Conservation (phyloP, 2,797 vertebrate genomes). For the Lepilemur septentrionalis region DNA sequence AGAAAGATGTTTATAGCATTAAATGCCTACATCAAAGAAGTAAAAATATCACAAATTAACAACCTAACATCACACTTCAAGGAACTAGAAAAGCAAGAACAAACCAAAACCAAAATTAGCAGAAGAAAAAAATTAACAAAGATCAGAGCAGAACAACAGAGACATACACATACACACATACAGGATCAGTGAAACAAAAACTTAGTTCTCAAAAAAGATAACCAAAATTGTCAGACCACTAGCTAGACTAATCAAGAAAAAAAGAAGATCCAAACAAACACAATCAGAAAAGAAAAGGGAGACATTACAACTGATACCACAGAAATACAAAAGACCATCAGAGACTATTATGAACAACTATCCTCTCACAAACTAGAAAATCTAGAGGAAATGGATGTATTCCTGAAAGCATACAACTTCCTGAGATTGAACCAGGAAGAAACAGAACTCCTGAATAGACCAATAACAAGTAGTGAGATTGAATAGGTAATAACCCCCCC, state of each 20-base stretch:
- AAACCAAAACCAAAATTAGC: background rate
- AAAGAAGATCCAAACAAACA: no score
- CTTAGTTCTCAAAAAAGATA: background rate
- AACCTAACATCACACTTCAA: background rate
- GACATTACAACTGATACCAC: no score
- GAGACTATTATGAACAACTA: no score
- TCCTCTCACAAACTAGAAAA: no score
- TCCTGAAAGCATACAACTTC: background rate
- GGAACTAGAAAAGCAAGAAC: background rate
- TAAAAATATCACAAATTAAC: background rate
- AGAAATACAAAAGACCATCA: no score
- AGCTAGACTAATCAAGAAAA: no score
- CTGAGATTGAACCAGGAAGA: background rate
- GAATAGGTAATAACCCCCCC: background rate
- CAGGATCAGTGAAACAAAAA: background rate
- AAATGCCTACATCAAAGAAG: background rate
- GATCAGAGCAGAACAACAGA: background rate
- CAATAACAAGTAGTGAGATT: background rate
- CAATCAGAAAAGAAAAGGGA: no score
- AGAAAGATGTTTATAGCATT: background rate
- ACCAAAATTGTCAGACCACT: background rate
- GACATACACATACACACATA: background rate
- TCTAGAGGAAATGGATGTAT: no score
- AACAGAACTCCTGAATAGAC: background rate
- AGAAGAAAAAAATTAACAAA: background rate